Base-by-base conservation (phyloP, 2,797 vertebrate species). In the Rhyacichthys aspro region DNA sequence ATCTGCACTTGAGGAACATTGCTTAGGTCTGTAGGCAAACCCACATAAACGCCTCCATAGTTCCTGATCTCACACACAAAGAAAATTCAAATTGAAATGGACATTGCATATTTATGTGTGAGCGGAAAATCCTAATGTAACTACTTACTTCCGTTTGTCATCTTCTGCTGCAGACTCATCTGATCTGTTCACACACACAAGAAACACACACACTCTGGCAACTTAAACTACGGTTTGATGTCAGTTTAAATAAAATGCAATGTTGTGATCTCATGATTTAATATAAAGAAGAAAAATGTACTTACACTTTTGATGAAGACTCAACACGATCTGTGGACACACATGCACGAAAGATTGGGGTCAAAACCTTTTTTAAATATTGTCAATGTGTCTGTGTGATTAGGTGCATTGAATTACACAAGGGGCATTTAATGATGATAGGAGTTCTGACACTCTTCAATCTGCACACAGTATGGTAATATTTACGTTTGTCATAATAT, bases 41-140 rank as follows among this genome's bases (percentile, higher is more conserved):
- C 96, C 56, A 97, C 94, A 0, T 98, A 98, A 9, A 98, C 95
- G 0, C 95, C 95, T 1, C 96, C 96, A 11, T 97, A 98, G 88
- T 96, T 94, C 86, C 95, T 96, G 42, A 52, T 42, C 16, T 53
- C 3, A 65, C 0, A n/a, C 0, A 59, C 19, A 63, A 3, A 59
- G 48, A 65, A 12, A 42, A 15, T 46, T 23, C 56, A 44, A 34
- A 48, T 55, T 37, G 12, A 9, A 8, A 9, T 11, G 5, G 23
- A 28, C 4, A 28, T 28, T 3, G 23, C 36, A 18, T 9, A 17
- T 18, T 7, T 8, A 32, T 14, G 5, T 5, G 11, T 5, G 10
- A 10, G n/a, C 3, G 19, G 11, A 33, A 38, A 28, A 50, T 34
- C 2, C 5, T 7, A 43, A 48, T 11, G 7, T 3, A 47, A 28